Base-by-base conservation (phyloP, 2,888 invertebrate genomes). In the Conus canariensis region DNA sequence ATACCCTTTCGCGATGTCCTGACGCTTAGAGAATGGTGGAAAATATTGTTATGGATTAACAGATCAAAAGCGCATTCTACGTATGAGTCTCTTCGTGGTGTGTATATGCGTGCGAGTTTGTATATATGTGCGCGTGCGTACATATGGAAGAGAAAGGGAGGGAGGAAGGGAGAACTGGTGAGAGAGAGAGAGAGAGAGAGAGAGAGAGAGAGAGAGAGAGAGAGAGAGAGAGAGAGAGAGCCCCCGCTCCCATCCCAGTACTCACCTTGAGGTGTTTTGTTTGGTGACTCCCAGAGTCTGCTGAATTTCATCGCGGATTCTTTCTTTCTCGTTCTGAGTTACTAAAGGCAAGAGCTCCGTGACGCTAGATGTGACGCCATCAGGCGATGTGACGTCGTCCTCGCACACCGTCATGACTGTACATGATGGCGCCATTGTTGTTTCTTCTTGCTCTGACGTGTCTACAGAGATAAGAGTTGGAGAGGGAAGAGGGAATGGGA, bases 191-290 rank as follows among this genome's bases (percentile, higher is more conserved):
- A 45, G 45, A 45, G 45, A 45, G 45, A 45, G 45, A 45, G 45
- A 45, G 45, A 45, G 45, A 45, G 45, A 45, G 45, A 45, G 45
- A 45, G 45, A 45, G 45, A 45, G n/a, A n/a, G n/a, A n/a, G n/a
- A n/a, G n/a, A n/a, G n/a, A n/a, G n/a, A n/a, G n/a, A n/a, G n/a
- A n/a, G 45, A 45, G 45, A 45, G 45, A 45, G 45, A 45, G 45
- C 45, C 3, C 45, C 45, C 45, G 45, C 45, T 3, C 45, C 45
- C 45, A 4, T 45, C 45, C 45, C 45, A 45, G 3, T 45, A 60
- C 87, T 45, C 59, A 88, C 88, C 25, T 74, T 58, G 88, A 25
- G 9, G 88, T 88, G 25, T 88, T 67, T 9, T 88, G 25, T 67
- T 88, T 88, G 58, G 58, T 19, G 7, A 88, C 60, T 19, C 9